Conservation (phyloP, 2,888 invertebrate species). For the Eupeodes luniger region DNA sequence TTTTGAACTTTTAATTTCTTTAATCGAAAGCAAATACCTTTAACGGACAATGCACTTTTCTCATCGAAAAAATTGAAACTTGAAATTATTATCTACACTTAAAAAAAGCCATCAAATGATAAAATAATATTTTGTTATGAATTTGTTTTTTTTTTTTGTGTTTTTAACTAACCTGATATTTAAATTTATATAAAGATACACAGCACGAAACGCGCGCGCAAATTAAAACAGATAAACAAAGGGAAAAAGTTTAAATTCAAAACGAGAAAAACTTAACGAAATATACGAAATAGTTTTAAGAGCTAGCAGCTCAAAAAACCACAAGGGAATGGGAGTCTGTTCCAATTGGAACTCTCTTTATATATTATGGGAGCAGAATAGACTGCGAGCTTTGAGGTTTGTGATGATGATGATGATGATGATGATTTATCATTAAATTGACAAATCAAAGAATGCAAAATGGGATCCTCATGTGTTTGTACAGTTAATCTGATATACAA, state of each 20-base stretch:
- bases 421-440: conserved; percentile 65
- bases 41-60: conserved; percentile 59
- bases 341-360: conserved; percentile 45
- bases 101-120: background rate
- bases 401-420: conserved; percentile 41
- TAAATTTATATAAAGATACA: background rate
- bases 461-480: conserved; percentile 56
- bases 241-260: conserved; percentile 20
- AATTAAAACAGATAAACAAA: background rate
- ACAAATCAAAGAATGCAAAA: conserved; percentile 64
- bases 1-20: conserved; percentile 22
- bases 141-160: background rate
- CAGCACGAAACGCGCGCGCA: conserved; percentile 30
- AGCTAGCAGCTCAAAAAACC: conserved; percentile 74
- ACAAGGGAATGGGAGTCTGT: conserved; percentile 58
- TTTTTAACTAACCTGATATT: conserved; percentile 66
- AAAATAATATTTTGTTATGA: background rate
- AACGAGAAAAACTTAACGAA: conserved; percentile 38
- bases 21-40: conserved; percentile 45
- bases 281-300: conserved; percentile 56
- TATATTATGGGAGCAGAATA: conserved; percentile 42
- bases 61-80: conserved; percentile 26
- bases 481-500: conserved; percentile 52
- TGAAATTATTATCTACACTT: conserved; percentile 14
- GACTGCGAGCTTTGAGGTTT: conserved; percentile 18